Conservation (phyloP, 2,888 invertebrate genomes). For the Sphaerophoria taeniata region DNA sequence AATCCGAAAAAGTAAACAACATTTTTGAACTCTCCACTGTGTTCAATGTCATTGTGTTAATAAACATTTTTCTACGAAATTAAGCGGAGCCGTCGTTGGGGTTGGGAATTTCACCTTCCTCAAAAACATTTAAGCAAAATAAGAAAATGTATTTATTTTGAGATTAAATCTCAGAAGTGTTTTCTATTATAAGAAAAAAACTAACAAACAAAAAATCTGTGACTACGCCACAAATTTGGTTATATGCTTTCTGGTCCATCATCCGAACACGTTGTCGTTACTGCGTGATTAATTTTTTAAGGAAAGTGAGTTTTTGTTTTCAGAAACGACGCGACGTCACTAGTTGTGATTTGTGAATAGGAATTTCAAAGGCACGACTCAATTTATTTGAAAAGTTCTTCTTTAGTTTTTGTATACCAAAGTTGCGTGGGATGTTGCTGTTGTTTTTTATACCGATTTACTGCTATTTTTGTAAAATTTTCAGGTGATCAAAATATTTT, state of each 20-base stretch:
- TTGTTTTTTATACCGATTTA: not conserved
- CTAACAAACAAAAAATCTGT: conserved; percentile 33
- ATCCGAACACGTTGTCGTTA: conserved; percentile 46
- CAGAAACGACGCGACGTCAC: conserved; percentile 45
- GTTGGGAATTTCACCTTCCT: not conserved
- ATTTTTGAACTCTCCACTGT: conserved; percentile 38
- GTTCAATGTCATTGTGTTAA: conserved; percentile 49
- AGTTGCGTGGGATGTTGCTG: not conserved
- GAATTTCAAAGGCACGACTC: not conserved
- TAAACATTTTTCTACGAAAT: not conserved
- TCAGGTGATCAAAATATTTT: conserved; percentile 39
- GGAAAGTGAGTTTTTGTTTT: conserved; percentile 45
- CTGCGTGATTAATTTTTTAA: conserved; percentile 44
- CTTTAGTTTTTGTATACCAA: no score
- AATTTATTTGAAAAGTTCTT: not conserved
- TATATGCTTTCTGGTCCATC: conserved; percentile 29
- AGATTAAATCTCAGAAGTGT: conserved; percentile 2
- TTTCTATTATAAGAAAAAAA: conserved; percentile 48
- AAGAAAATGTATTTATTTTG: conserved; percentile 32
- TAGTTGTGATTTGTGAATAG: not conserved
- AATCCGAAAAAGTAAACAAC: not conserved
- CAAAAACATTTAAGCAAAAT: not conserved
- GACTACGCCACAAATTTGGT: conserved; percentile 63
- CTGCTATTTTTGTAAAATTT: not conserved
- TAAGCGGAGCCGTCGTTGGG: not conserved